phyloP scores from a whole-genome alignment of 2,888 invertebrate species.

The Punctoribates punctum region DNA sequence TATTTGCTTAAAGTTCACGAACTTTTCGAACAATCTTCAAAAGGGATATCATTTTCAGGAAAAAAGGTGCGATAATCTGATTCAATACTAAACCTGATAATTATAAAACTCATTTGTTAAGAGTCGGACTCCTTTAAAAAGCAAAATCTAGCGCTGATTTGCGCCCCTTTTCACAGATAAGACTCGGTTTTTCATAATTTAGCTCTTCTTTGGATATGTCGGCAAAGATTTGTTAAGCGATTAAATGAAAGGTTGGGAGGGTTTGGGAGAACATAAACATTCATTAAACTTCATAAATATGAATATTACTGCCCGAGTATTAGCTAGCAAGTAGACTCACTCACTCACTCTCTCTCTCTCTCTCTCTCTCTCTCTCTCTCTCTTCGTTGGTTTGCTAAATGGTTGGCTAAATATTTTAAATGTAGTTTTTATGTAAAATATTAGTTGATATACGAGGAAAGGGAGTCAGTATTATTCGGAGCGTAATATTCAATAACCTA shows the following conservation, averaged over 20 bases:
- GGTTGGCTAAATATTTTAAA: not conserved
- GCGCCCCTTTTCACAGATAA: not conserved
- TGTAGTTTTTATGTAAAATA: constrained; percentile 3
- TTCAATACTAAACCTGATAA: not conserved
- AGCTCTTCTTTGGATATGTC: not conserved
- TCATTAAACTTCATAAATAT: constrained; percentile 8
- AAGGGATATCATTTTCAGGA: not conserved
- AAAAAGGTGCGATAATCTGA: constrained; percentile 17
- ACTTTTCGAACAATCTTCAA: not conserved
- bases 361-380: not conserved
- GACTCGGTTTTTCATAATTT: not conserved
- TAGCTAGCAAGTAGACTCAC: too few species aligned
- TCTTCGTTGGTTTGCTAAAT: not conserved
- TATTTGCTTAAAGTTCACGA: not conserved
- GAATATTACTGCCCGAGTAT: not conserved
- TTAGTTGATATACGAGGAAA: not conserved
- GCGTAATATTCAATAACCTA: not conserved
- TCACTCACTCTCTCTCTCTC: too few species aligned
- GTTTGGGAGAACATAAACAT: not conserved
- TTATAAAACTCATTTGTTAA: constrained; percentile 24
- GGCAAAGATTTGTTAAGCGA: constrained; percentile 11
- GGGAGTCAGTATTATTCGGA: not conserved
- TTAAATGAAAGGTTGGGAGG: constrained; percentile 15
- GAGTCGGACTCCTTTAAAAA: not conserved
- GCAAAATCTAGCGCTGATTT: not conserved